Percentiles rank a stretch among this genome's conserved stretches.
Conservation (phyloP, 2,113 vertebrate genomes). For the Brienomyrus brachyistius region DNA sequence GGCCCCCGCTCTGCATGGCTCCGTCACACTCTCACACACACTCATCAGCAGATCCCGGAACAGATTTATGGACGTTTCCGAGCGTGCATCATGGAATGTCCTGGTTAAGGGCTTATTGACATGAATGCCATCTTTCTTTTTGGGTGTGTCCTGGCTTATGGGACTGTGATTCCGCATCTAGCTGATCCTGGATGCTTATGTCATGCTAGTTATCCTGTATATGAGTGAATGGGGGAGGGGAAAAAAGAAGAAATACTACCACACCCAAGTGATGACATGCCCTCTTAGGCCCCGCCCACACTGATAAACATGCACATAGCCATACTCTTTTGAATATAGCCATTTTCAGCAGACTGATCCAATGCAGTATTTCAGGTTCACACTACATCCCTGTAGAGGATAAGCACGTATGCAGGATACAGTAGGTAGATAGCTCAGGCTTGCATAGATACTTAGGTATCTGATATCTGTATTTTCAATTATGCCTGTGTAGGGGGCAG, state of each 20-base stretch:
- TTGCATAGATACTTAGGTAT: neutral
- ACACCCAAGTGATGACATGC: neutral
- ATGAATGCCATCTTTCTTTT: neutral
- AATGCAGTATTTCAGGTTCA: neutral
- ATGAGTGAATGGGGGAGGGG: neutral
- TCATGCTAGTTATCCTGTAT: neutral
- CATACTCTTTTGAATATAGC: neutral
- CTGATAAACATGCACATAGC: neutral
- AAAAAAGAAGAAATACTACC: neutral
- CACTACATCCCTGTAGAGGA: neutral
- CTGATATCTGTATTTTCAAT: neutral
- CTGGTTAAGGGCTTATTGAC: neutral
- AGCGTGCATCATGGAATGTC: neutral
- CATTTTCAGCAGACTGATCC: neutral
- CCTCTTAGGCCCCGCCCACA: neutral
- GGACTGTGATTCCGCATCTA: neutral
- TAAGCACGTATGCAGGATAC: neutral
- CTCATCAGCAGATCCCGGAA: slow-evolving; percentile 4
- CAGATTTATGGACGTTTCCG: neutral
- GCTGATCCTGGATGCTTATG: neutral
- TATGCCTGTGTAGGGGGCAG: neutral
- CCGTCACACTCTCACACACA: neutral
- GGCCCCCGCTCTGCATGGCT: neutral
- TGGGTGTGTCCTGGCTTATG: neutral
- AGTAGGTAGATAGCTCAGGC: neutral